These are phyloP conservation scores for Embidobia sp. DNA, from an alignment of 2,888 invertebrate genomes.

Conservation along the genomic window DNA sequence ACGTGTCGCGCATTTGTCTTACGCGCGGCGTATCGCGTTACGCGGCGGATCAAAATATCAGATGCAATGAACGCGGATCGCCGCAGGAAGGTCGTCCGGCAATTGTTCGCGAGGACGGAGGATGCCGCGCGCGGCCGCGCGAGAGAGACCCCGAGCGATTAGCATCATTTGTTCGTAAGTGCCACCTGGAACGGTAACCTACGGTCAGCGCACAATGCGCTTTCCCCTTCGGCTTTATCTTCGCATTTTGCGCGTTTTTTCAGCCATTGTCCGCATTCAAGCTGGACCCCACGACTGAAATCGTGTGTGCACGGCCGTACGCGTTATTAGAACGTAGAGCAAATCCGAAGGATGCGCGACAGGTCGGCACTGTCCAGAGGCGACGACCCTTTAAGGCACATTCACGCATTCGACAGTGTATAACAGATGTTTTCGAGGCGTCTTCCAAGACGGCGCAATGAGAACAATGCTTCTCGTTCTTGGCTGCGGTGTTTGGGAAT, in stretches of 20 bases:
- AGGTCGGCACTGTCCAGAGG: conserved; percentile 69
- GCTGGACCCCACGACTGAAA: conserved; percentile 54
- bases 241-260: conserved; percentile 56
- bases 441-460: conserved; percentile 29
- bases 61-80: conserved; percentile 31
- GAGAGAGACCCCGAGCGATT: conserved; percentile 68
- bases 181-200: conserved; percentile 75
- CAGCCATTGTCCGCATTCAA: conserved; percentile 33
- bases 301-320: conserved; percentile 39
- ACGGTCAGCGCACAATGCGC: conserved; percentile 70
- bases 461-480: no score
- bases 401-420: conserved; percentile 53
- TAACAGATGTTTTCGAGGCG: conserved; percentile 42
- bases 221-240: conserved; percentile 52
- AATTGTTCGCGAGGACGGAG: conserved; percentile 11
- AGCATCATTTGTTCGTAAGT: conserved; percentile 78
- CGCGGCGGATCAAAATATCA: conserved; percentile 73
- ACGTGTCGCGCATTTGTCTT: conserved; percentile 59
- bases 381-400: conserved; percentile 71
- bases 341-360: conserved; percentile 56
- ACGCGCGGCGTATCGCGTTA: conserved; percentile 66
- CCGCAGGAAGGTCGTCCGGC: conserved; percentile 32
- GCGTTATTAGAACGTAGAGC: conserved; percentile 48
- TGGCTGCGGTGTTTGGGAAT: not conserved
- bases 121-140: conserved; percentile 7